Conservation (phyloP, 2,888 invertebrate species). For the Archaeoteleia sp. region DNA sequence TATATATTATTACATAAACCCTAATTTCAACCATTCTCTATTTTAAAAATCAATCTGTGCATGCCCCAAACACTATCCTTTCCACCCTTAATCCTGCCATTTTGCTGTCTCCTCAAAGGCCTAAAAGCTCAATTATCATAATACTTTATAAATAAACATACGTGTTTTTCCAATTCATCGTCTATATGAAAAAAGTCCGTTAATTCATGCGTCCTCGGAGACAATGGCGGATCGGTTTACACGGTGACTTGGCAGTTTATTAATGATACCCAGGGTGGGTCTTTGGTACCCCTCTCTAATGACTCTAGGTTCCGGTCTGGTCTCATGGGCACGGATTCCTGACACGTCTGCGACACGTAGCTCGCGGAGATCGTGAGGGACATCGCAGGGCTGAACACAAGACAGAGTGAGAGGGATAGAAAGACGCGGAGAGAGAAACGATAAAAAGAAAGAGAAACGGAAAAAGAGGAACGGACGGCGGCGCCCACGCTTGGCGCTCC, state of each 20-base stretch:
- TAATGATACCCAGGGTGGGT: constrained; percentile 63
- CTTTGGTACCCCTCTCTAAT: constrained; percentile 52
- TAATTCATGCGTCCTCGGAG: constrained; percentile 64
- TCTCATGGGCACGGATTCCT: constrained; percentile 38
- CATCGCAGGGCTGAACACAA: constrained; percentile 40
- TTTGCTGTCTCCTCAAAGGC: too few species aligned
- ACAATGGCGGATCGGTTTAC: constrained; percentile 59
- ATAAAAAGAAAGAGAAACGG: constrained; percentile 58
- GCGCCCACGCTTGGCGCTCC: constrained; percentile 74
- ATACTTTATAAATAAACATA: neutral
- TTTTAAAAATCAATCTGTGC: neutral
- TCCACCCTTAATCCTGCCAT: too few species aligned
- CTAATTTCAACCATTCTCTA: neutral
- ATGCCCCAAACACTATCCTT: too few species aligned
- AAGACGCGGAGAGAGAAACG: constrained; percentile 49
- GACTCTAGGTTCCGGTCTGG: constrained; percentile 45
- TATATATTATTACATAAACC: too few species aligned
- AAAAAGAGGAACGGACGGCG: constrained; percentile 70
- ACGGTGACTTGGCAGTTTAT: constrained; percentile 68
- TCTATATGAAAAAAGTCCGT: constrained; percentile 56
- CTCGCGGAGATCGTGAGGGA: constrained; percentile 49
- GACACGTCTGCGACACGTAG: constrained; percentile 49
- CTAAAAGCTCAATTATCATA: too few species aligned
- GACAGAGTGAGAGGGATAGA: too few species aligned
- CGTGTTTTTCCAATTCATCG: constrained; percentile 20